Conservation (phyloP, 2,797 vertebrate species). For the Balearica regulorum region DNA sequence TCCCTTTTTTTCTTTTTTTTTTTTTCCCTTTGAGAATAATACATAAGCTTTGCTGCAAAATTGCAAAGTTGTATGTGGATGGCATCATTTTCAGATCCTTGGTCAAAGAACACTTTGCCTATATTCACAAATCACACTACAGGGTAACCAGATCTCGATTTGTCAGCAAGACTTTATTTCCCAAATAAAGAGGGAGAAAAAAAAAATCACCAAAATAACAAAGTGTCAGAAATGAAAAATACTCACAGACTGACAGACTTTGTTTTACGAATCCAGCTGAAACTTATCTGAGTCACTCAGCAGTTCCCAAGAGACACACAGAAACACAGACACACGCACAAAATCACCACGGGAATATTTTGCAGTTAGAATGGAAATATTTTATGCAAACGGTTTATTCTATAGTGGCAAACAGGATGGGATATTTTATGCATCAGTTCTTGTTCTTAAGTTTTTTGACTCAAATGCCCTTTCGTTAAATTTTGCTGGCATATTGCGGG, state of each 20-base stretch:
- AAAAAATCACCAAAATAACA: neutral
- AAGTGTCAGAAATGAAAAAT: neutral
- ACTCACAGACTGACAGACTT: constrained; percentile 4
- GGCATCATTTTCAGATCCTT: neutral
- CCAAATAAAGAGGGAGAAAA: neutral
- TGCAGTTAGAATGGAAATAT: constrained; percentile 7
- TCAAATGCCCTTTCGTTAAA: neutral
- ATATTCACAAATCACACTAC: neutral
- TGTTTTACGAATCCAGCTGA: neutral
- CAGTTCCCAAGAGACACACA: constrained; percentile 11
- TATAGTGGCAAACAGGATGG: neutral
- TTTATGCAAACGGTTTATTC: neutral
- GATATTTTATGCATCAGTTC: neutral
- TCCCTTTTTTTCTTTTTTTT: neutral
- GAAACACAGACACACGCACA: neutral
- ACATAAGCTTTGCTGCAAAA: neutral
- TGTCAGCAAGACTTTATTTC: neutral
- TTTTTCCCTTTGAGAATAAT: neutral
- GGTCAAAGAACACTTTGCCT: neutral
- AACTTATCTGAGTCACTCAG: constrained; percentile 49
- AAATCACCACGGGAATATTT: neutral
- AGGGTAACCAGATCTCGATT: neutral
- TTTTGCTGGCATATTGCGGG: neutral
- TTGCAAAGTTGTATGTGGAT: neutral
- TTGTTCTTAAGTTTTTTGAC: neutral